Evolutionary conservation across 23 tunicate species (phyloP), one percentile per base, ranked within the genome.

Genomic region (Ciona savignyi): DNA sequence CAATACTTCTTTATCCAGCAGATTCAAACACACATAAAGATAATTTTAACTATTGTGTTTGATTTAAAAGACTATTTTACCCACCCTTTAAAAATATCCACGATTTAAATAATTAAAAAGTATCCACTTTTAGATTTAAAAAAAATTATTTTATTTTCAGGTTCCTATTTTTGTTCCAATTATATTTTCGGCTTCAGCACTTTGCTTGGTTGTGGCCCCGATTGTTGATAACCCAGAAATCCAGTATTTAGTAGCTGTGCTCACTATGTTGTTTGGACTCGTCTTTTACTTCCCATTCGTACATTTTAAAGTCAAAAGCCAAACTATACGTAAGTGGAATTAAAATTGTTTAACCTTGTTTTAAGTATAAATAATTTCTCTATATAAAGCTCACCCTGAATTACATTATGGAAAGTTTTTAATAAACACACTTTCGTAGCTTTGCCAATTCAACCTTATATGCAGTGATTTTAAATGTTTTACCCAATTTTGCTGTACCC

Each of bases 261-360:
- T 68, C 25, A 72, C 80, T 31, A 64, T 90, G 24, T 71, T 90
- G 9, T 69, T 74, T 66, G 97, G 97, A 23, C 78, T 81, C 26
- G 78, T 83, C 25, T 90, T 90, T 79, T 90, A 90, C 64, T 19
- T 90, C 63, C 97, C 97, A 0, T 90, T 90, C 60, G 96, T 88
- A 21, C 84, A 88, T 67, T 77, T 72, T 51, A 78, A 78, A 61
- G 23, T 62, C 30, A 67, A 77, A 48, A 82, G 87, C 75, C 63
- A 77, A 73, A 60, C 31, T 1, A 82, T 88, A 49, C 49, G 96
- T 88, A 82, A 88, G 96, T 78, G 24, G 3, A 2, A 28, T 60
- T 33, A 48, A 31, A 27, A 22, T 4, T 72, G 22, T 23, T 22
- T 23, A 23, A 34, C 20, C 21, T 63, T 63, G 67, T 63, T 63